A percentile compares a stretch with the other conserved stretches of the same genome.
These are phyloP conservation scores for Acholoe squamosa DNA, from an alignment of 2,888 invertebrate species.

Conservation along the genomic window DNA sequence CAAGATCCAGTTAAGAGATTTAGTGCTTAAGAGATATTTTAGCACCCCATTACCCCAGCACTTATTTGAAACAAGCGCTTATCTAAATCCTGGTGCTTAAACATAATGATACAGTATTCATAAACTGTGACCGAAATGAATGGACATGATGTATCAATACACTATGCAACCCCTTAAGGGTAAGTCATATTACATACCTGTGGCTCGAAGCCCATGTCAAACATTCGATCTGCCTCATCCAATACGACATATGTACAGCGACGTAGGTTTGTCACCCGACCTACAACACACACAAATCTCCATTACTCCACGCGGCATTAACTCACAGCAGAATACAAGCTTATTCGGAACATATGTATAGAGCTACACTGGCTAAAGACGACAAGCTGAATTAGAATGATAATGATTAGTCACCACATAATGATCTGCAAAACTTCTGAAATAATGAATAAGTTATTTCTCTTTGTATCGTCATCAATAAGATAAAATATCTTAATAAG, in stretches of 20 bases:
- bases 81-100: too few relatives aligned
- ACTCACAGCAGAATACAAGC: not conserved
- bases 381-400: too few relatives aligned
- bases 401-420: not conserved
- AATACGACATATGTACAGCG: slow-evolving; percentile 98
- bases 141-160: too few relatives aligned
- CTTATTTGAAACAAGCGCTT: too few relatives aligned
- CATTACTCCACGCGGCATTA: not conserved
- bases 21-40: too few relatives aligned
- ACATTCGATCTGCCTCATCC: slow-evolving; percentile 99
- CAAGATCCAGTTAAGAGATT: too few relatives aligned
- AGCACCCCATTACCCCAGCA: too few relatives aligned
- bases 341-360: not conserved
- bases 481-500: not conserved
- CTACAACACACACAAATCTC: slow-evolving; percentile 75
- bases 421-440: not conserved
- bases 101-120: too few relatives aligned
- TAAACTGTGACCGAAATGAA: too few relatives aligned
- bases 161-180: too few relatives aligned
- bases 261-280: slow-evolving; percentile 96
- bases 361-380: not conserved
- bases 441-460: not conserved
- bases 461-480: not conserved
- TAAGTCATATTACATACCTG: slow-evolving; percentile 86
- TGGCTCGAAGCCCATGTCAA: slow-evolving; percentile 99